Percentiles rank a stretch among this genome's conserved stretches.
Conservation (phyloP, 2,113 vertebrate species). For the Alouatta palliata region DNA sequence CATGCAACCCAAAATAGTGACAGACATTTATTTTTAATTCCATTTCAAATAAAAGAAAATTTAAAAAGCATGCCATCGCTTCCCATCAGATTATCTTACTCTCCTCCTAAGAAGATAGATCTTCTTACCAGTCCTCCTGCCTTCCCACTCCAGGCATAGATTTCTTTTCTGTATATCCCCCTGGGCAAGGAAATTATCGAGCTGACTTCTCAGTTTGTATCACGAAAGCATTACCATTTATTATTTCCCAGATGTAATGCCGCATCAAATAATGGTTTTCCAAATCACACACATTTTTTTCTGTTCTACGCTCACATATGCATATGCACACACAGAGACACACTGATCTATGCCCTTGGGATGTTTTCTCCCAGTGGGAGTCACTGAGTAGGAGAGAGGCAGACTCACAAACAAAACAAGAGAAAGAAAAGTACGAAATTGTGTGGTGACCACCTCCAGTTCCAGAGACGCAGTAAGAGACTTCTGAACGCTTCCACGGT, state of each 20-base stretch:
- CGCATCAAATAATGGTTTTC: slow-evolving; percentile 7
- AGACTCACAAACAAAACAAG: neutral
- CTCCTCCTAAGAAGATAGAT: neutral
- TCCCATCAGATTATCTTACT: neutral
- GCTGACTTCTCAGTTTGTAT: neutral
- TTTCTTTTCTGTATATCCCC: neutral
- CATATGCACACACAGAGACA: neutral
- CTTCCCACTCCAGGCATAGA: neutral
- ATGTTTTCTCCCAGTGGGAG: neutral
- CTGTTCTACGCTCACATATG: neutral
- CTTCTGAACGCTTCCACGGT: neutral
- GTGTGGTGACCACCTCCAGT: no score
- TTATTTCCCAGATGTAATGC: neutral
- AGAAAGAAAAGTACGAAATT: neutral
- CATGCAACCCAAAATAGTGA: neutral
- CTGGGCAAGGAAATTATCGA: neutral
- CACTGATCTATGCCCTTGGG: neutral
- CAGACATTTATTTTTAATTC: neutral
- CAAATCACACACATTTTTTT: neutral
- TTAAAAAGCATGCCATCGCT: neutral
- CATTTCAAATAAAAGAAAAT: neutral
- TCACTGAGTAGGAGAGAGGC: neutral
- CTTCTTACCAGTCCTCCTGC: neutral
- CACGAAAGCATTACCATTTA: neutral
- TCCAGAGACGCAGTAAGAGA: neutral